A percentile compares a stretch with the other conserved stretches of the same genome.
These are phyloP conservation scores for Limonius californicus DNA, from an alignment of 1,140 invertebrate genomes.

Conservation along the genomic window DNA sequence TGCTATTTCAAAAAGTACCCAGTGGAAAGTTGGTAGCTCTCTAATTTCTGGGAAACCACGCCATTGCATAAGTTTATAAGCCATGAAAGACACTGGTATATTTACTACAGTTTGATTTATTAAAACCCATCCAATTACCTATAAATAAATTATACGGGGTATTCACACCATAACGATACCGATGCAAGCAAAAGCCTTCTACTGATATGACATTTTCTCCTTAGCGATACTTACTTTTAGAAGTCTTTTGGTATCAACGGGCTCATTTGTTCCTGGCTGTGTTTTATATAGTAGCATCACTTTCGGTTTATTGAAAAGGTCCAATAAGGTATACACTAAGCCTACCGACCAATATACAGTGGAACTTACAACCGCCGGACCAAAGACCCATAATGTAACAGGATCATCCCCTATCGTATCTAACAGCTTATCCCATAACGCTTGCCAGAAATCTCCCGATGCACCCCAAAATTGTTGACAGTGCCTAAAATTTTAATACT, in stretches of 20 bases:
- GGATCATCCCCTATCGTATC: constrained; percentile 62
- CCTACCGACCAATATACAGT: constrained; percentile 73
- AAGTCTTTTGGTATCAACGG: constrained; percentile 59
- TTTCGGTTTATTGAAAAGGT: constrained; percentile 67
- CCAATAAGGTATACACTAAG: constrained; percentile 67
- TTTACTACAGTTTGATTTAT: constrained; percentile 76
- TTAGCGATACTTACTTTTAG: constrained; percentile 58
- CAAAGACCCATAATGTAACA: constrained; percentile 61
- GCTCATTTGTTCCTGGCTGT: constrained; percentile 77
- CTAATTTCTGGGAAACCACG: constrained; percentile 60
- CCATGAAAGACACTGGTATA: constrained; percentile 60
- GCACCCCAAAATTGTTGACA: constrained; percentile 81
- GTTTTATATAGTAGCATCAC: constrained; percentile 73
- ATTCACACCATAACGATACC: too few species aligned
- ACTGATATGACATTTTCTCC: too few species aligned
- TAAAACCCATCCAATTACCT: constrained; percentile 67
- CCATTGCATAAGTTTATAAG: constrained; percentile 46
- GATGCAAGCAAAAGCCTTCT: too few species aligned
- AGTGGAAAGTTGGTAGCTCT: constrained; percentile 76
- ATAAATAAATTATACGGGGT: too few species aligned
- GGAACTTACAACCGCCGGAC: constrained; percentile 56
- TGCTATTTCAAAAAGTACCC: constrained; percentile 74
- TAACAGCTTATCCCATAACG: constrained; percentile 72
- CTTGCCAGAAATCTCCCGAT: constrained; percentile 81
- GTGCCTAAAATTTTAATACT: constrained; percentile 51